Evolutionary conservation across 2,888 invertebrate genomes (phyloP).

Genomic region (Hololepta plana): DNA sequence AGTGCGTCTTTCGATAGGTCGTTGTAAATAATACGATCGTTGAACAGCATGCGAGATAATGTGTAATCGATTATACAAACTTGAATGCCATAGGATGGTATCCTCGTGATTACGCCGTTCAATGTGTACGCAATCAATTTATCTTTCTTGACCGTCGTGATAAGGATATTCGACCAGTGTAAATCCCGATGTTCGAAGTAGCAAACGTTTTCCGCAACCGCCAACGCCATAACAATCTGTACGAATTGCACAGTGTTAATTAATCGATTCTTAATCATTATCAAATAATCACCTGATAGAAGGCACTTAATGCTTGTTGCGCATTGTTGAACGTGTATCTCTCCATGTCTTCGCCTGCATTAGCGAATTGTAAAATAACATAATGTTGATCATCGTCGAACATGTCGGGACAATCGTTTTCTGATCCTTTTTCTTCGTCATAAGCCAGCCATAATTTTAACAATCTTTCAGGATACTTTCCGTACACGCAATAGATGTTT

Average conservation of each 20-base stretch:
- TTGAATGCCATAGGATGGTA: slow-evolving; percentile 38
- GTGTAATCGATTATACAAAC: slow-evolving; percentile 83
- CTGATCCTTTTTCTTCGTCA: slow-evolving; percentile 52
- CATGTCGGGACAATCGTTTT: slow-evolving; percentile 66
- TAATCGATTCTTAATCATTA: too few species aligned
- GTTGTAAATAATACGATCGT: slow-evolving; percentile 40
- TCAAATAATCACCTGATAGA: too few species aligned
- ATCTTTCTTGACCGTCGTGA: slow-evolving; percentile 34
- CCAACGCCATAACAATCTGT: slow-evolving; percentile 65
- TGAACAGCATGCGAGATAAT: slow-evolving; percentile 51
- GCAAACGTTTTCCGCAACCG: slow-evolving; percentile 66
- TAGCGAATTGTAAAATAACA: slow-evolving; percentile 66
- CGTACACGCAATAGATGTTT: slow-evolving; percentile 53
- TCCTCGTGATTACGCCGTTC: slow-evolving; percentile 25
- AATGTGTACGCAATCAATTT: slow-evolving; percentile 35
- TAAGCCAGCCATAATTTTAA: slow-evolving; percentile 70
- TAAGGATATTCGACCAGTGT: slow-evolving; percentile 87
- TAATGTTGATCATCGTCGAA: slow-evolving; percentile 60
- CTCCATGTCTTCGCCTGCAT: slow-evolving; percentile 80
- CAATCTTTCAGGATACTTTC: slow-evolving; percentile 60
- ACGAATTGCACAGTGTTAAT: too few species aligned
- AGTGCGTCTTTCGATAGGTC: slow-evolving; percentile 58
- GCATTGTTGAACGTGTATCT: slow-evolving; percentile 56
- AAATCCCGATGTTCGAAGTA: slow-evolving; percentile 93
- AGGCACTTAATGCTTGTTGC: slow-evolving; percentile 48